Evolutionary conservation across 2,797 vertebrate species (phyloP).

Genomic region (Galagoides demidoff): DNA sequence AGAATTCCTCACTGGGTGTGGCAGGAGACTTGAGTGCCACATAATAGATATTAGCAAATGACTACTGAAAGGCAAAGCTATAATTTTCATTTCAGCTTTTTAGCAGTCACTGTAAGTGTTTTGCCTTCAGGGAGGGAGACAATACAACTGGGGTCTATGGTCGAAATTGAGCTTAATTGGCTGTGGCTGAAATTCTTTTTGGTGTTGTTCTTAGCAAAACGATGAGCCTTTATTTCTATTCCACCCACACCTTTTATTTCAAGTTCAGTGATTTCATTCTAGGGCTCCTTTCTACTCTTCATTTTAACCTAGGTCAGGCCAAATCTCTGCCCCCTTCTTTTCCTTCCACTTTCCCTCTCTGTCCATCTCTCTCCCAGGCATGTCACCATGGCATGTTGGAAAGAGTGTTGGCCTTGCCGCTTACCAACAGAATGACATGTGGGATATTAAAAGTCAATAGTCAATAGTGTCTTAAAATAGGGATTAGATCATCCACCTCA

Average conservation of each 20-base stretch:
- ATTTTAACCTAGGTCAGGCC: not conserved
- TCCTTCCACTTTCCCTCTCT: not conserved
- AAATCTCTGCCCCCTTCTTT: not conserved
- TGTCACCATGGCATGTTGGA: not conserved
- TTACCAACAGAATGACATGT: not conserved
- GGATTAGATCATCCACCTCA: too few species aligned
- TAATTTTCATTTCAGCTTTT: not conserved
- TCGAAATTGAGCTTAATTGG: not conserved
- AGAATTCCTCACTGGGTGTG: not conserved
- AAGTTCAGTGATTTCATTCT: not conserved
- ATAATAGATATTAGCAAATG: not conserved
- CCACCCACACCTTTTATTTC: not conserved
- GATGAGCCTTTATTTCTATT: not conserved
- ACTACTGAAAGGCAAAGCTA: not conserved
- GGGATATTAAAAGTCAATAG: not conserved
- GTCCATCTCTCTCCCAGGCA: not conserved
- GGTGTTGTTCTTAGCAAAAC: slow-evolving; percentile 9
- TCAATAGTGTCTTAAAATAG: too few species aligned
- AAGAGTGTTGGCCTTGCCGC: not conserved
- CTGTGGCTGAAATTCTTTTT: not conserved
- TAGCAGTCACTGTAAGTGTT: not conserved
- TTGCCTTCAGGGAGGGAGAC: not conserved
- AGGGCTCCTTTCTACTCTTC: not conserved
- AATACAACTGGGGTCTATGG: not conserved
- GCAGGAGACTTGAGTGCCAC: not conserved